Percentiles rank a stretch among this genome's conserved stretches.
Conservation (phyloP, 1,140 invertebrate genomes). For the Heliconius congener region DNA sequence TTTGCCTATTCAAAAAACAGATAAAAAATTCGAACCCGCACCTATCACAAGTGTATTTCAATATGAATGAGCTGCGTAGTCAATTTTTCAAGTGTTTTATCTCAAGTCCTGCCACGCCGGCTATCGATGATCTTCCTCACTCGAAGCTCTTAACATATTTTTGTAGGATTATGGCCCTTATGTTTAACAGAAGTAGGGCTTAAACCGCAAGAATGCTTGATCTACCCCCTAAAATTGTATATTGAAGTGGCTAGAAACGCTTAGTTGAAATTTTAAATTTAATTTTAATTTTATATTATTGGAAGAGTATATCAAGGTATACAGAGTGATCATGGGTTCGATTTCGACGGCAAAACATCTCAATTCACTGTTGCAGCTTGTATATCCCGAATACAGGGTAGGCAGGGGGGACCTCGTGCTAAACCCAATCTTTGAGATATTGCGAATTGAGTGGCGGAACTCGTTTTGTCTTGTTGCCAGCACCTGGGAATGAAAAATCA, state of each 20-base stretch:
- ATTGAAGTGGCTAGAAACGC: background rate
- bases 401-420: too few relatives aligned
- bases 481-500: too few relatives aligned
- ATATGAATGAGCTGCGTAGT: conserved; percentile 1
- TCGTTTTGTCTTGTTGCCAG: too few relatives aligned
- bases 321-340: background rate
- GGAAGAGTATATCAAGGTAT: too few relatives aligned
- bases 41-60: background rate
- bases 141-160: background rate
- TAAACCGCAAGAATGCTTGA: conserved; percentile 5
- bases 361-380: too few relatives aligned
- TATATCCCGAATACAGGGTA: too few relatives aligned
- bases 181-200: background rate
- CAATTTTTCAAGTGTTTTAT: conserved; percentile 6
- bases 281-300: conserved; percentile 4
- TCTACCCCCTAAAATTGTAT: background rate
- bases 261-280: background rate
- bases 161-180: background rate
- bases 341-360: background rate
- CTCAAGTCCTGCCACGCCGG: conserved; percentile 16
- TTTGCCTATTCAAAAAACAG: background rate
- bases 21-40: background rate
- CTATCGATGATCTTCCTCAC: conserved; percentile 14
- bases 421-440: too few relatives aligned
- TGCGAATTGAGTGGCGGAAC: too few relatives aligned